phyloP scores from a whole-genome alignment of 2,113 vertebrate species.

The Cyprinus carpio region DNA sequence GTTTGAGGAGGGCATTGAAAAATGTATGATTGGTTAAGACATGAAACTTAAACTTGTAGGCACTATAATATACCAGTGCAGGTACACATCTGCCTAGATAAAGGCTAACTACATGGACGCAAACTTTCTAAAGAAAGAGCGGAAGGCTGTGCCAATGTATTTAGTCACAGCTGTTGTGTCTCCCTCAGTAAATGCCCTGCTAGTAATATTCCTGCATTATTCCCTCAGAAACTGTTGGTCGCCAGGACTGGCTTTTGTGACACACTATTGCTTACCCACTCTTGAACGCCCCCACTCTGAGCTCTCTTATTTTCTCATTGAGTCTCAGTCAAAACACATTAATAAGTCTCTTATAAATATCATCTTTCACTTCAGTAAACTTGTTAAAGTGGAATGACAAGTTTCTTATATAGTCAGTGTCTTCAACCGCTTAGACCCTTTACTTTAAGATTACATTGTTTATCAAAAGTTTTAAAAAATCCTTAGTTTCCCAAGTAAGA shows the following conservation, averaged over 20 bases:
- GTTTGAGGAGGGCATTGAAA: neutral
- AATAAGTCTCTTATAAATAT: neutral
- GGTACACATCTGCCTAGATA: constrained; percentile 18
- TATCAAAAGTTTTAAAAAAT: too few species aligned
- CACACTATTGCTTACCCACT: neutral
- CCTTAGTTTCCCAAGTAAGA: too few species aligned
- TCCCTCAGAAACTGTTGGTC: constrained; percentile 6
- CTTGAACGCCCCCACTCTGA: too few species aligned
- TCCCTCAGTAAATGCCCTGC: constrained; percentile 21
- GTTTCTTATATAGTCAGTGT: too few species aligned
- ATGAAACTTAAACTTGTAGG: neutral
- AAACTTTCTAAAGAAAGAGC: constrained; percentile 18
- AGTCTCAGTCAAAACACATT: neutral
- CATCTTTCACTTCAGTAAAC: neutral
- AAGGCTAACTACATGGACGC: constrained; percentile 14
- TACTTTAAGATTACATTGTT: too few species aligned
- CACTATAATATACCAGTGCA: constrained; percentile 11
- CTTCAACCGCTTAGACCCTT: too few species aligned
- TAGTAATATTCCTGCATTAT: constrained; percentile 28
- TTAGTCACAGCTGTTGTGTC: constrained; percentile 39
- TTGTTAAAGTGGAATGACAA: too few species aligned
- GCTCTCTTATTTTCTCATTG: neutral
- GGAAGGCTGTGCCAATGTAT: constrained; percentile 1
- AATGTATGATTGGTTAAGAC: too few species aligned
- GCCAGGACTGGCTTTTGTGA: constrained; percentile 19